These are phyloP conservation scores for Temnothorax longispinosus DNA, from an alignment of 1,140 invertebrate species.

Conservation along the genomic window DNA sequence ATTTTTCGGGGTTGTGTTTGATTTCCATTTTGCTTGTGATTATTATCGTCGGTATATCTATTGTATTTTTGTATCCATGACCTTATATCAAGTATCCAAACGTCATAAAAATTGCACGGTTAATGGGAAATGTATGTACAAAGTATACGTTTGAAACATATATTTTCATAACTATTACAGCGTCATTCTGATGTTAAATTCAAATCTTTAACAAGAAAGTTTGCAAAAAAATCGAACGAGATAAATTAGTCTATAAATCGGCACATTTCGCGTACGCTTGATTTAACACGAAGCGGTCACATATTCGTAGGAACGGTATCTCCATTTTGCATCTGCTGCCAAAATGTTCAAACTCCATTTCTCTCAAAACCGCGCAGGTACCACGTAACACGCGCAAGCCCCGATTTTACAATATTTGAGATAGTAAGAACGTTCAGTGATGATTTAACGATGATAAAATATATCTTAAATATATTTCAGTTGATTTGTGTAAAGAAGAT, in stretches of 20 bases:
- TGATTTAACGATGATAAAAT: conserved; percentile 77
- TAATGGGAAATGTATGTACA: not conserved
- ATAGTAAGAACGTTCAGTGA: conserved; percentile 19
- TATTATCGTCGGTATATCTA: not conserved
- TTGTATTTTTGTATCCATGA: not conserved
- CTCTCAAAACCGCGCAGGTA: not conserved
- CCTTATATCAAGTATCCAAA: not conserved
- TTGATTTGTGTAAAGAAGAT: conserved; percentile 84
- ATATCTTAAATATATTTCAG: conserved; percentile 80
- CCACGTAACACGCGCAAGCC: not conserved
- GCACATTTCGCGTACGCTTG: conserved; percentile 38
- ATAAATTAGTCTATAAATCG: not conserved
- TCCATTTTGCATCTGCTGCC: conserved; percentile 71
- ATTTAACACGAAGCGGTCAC: not conserved
- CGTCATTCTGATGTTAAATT: not conserved
- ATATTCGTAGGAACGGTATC: not conserved
- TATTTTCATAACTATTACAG: not conserved
- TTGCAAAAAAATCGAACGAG: not conserved
- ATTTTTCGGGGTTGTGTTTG: conserved; percentile 5
- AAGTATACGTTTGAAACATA: not conserved
- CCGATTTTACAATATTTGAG: not conserved
- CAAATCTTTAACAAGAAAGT: not conserved
- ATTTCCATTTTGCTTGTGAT: not conserved
- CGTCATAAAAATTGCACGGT: not conserved
- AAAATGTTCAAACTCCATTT: conserved; percentile 42